A percentile compares a stretch with the other conserved stretches of the same genome.
These are phyloP conservation scores for Protophormia terraenovae DNA, from an alignment of 2,888 invertebrate genomes.

Conservation along the genomic window DNA sequence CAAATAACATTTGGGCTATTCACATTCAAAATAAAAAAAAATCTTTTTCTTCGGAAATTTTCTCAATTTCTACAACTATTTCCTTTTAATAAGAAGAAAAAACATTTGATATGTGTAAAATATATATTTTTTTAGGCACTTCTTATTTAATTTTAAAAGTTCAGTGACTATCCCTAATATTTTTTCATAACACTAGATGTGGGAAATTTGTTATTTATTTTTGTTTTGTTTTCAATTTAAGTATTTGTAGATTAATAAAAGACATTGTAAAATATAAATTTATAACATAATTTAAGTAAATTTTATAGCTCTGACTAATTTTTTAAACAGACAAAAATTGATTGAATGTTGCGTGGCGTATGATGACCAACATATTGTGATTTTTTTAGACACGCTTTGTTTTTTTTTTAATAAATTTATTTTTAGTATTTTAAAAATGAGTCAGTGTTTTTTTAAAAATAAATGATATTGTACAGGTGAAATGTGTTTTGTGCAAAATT, in stretches of 20 bases:
- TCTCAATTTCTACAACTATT: too few relatives aligned
- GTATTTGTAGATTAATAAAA: conserved; percentile 7
- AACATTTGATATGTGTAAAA: too few relatives aligned
- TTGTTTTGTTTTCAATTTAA: background rate
- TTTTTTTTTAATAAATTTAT: background rate
- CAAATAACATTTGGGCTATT: background rate
- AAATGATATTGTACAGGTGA: background rate
- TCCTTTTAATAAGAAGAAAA: too few relatives aligned
- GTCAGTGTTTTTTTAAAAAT: background rate
- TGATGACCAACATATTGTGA: background rate
- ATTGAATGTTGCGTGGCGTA: background rate
- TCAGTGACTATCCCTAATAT: background rate
- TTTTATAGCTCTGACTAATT: conserved; percentile 19
- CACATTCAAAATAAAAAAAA: too few relatives aligned
- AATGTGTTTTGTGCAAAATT: background rate
- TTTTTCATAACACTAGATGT: background rate
- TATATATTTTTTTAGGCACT: too few relatives aligned
- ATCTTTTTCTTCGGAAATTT: too few relatives aligned
- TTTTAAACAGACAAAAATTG: background rate
- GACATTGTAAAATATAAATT: conserved; percentile 29
- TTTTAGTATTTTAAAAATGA: background rate
- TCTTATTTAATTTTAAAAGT: too few relatives aligned
- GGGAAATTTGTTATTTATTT: conserved; percentile 6
- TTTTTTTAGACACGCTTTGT: background rate
- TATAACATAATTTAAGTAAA: background rate